Evolutionary conservation across 1,140 invertebrate genomes (phyloP), one percentile per base, ranked within the genome.

Genomic region (Drosophila yakuba): DNA sequence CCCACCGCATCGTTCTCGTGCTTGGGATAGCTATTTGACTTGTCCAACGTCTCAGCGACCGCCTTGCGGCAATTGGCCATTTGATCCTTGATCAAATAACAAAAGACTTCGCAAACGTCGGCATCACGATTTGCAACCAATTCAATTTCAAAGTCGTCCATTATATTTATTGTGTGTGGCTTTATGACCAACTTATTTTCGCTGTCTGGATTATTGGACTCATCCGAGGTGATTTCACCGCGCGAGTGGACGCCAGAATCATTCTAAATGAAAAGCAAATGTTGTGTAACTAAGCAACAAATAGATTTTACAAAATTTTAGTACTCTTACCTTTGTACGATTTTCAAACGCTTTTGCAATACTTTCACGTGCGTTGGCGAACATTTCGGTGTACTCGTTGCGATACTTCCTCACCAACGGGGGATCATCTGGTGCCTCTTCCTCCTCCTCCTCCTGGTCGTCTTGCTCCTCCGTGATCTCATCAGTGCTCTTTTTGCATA

Each of bases 1-100:
- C 47, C 57, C 1, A 50, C 28, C 1, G 48, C 45, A 0, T 62
- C 48, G 4, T 67, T 57, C 20, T 20, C 47, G 4, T 48, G 32
- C 15, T 52, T 44, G 10, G 44, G 14, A 17, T 67, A 52, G 3
- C 4, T 1, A 4, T 43, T 61, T 6, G 52, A 23, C 6, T 92
- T 93, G 47, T 89, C 74, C 63, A 93, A 94, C 38, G 94, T 93
- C 35, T 93, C 93, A 0, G 93, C 93, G 6, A 96, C 94, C 79
- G 95, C 94, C 15, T 94, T 93, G 39, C 96, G 95, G 7, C 96
- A 96, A 63, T 96, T 95, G 3, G 95, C 93, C 48, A 97, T 93
- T 82, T 96, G 96, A 15, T 94, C 94, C 80, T 96, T 95, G 56
- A 97, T 95, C 25, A 96, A 93, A 2, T 95, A 94, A 91, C 96